Evolutionary conservation across 2,113 vertebrate genomes (phyloP).

Genomic region (Urocolius indicus): DNA sequence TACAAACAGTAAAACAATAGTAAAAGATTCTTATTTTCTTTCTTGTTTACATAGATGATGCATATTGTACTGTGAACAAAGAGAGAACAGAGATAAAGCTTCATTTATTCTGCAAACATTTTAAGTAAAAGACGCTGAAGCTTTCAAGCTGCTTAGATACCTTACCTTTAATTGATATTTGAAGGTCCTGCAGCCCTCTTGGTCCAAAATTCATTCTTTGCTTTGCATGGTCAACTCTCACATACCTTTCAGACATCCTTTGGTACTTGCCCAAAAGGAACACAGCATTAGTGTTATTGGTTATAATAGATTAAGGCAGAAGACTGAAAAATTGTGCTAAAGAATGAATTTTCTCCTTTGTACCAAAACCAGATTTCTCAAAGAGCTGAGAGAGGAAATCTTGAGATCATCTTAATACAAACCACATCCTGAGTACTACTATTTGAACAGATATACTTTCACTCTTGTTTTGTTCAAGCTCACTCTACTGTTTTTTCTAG

Average conservation of each 20-base stretch:
- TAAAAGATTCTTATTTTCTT: slow-evolving; percentile 48
- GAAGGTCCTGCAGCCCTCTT: background rate
- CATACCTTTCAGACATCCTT: background rate
- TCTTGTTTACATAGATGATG: slow-evolving; percentile 50
- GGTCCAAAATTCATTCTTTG: background rate
- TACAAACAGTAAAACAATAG: background rate
- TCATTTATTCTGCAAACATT: background rate
- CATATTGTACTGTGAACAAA: background rate
- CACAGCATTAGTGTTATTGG: background rate
- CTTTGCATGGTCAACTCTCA: background rate
- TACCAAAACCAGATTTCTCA: background rate
- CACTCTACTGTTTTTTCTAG: background rate
- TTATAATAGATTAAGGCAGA: background rate
- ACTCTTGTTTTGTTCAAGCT: background rate
- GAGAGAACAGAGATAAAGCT: background rate
- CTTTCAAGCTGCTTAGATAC: background rate
- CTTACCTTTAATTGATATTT: background rate
- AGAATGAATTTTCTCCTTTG: background rate
- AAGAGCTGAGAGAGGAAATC: background rate
- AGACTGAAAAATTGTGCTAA: background rate
- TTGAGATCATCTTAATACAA: background rate
- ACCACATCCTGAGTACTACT: background rate
- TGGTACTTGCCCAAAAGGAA: background rate
- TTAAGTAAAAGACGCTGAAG: background rate
- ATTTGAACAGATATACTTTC: background rate